A percentile compares a stretch with the other conserved stretches of the same genome.
These are phyloP conservation scores for Clostera curtula DNA, from an alignment of 2,888 invertebrate species.

Conservation along the genomic window DNA sequence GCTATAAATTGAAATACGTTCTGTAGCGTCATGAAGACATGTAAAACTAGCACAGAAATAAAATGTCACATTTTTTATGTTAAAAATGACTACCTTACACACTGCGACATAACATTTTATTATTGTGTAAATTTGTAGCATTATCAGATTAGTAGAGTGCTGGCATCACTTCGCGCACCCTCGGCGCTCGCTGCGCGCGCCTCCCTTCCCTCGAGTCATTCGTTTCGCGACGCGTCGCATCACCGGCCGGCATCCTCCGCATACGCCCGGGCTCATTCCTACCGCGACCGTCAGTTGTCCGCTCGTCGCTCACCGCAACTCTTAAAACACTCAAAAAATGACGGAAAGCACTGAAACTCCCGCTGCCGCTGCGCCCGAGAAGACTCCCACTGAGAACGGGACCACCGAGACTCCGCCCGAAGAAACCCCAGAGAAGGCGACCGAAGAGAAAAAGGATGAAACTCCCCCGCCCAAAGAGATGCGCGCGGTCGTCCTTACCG, in stretches of 20 bases:
- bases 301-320: slow-evolving; percentile 45
- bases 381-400: slow-evolving; percentile 73
- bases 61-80: too few species aligned
- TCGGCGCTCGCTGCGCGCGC: slow-evolving; percentile 48
- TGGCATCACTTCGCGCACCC: slow-evolving; percentile 27
- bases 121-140: too few species aligned
- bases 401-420: slow-evolving; percentile 64
- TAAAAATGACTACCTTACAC: too few species aligned
- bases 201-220: slow-evolving; percentile 65
- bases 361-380: slow-evolving; percentile 70
- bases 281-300: slow-evolving; percentile 53
- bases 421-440: slow-evolving; percentile 69
- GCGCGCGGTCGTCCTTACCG: slow-evolving; percentile 88
- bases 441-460: slow-evolving; percentile 72
- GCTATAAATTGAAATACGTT: too few species aligned
- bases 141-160: too few species aligned
- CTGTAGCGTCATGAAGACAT: too few species aligned
- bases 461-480: slow-evolving; percentile 83
- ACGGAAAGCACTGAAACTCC: slow-evolving; percentile 71
- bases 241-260: slow-evolving; percentile 56
- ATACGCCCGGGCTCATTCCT: slow-evolving; percentile 51
- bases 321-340: slow-evolving; percentile 40
- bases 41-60: too few species aligned
- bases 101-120: too few species aligned
- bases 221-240: slow-evolving; percentile 69